Conservation (phyloP, 2,888 invertebrate genomes). For the Xestia rhomboidea region DNA sequence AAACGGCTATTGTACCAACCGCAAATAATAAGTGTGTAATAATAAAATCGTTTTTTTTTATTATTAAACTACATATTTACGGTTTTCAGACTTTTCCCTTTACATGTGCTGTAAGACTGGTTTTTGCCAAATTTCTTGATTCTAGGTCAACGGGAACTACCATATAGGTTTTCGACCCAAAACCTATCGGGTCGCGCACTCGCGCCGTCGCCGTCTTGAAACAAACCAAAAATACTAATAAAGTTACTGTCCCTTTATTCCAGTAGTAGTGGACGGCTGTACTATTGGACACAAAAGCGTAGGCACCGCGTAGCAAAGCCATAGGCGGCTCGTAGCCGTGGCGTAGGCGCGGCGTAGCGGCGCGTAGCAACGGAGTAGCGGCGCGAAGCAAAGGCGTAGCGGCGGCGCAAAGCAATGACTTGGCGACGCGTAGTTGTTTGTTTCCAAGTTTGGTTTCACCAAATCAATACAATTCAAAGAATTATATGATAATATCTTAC, state of each 20-base stretch:
- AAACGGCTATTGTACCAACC: too few relatives aligned
- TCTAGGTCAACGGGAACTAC: too few relatives aligned
- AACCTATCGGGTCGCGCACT: too few relatives aligned
- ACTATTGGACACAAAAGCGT: background rate
- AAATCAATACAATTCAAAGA: background rate
- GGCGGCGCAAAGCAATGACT: background rate
- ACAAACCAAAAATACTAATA: background rate
- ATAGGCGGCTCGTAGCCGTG: conserved; percentile 4
- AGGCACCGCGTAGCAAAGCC: background rate
- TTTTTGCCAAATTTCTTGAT: too few relatives aligned
- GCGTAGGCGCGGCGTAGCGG: background rate
- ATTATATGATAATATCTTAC: background rate
- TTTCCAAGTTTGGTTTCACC: background rate
- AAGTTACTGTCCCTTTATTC: background rate
- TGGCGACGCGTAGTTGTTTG: background rate
- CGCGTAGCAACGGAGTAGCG: background rate
- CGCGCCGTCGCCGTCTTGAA: background rate
- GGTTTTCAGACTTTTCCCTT: too few relatives aligned
- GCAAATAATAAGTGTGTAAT: too few relatives aligned
- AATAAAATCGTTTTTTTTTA: too few relatives aligned
- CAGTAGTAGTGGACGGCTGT: background rate
- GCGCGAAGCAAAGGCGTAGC: background rate
- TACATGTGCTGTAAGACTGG: too few relatives aligned
- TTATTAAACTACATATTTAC: too few relatives aligned
- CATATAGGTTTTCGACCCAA: too few relatives aligned